Conservation (phyloP, 1,140 invertebrate species). For the Centruroides sculpturatus region DNA sequence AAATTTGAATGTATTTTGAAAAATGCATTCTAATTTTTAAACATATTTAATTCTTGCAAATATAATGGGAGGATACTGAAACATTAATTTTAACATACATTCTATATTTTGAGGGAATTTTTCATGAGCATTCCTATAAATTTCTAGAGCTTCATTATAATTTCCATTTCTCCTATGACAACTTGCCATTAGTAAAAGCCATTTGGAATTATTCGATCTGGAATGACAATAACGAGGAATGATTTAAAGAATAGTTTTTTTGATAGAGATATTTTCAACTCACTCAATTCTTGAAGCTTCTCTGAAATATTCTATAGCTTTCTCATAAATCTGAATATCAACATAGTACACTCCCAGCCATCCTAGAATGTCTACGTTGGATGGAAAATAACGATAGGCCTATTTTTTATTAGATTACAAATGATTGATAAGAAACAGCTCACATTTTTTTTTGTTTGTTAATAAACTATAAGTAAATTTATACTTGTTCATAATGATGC, state of each 20-base stretch:
- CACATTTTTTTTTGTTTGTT: no score
- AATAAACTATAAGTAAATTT: no score
- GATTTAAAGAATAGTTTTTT: no score
- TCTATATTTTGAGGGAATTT: slow-evolving; percentile 74
- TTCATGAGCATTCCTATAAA: slow-evolving; percentile 59
- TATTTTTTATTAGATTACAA: slow-evolving; percentile 21
- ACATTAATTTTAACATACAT: slow-evolving; percentile 38
- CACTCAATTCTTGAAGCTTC: slow-evolving; percentile 66
- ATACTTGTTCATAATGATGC: no score
- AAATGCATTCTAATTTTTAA: no score
- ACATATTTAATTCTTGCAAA: no score
- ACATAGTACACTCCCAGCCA: slow-evolving; percentile 86
- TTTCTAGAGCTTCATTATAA: slow-evolving; percentile 62
- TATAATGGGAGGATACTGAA: no score
- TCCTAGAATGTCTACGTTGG: slow-evolving; percentile 74
- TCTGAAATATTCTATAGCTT: slow-evolving; percentile 76
- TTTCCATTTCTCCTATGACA: slow-evolving; percentile 67
- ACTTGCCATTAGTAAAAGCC: slow-evolving; percentile 68
- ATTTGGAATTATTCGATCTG: slow-evolving; percentile 61
- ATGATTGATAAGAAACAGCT: no score
- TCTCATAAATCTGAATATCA: slow-evolving; percentile 75
- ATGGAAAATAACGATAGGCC: slow-evolving; percentile 77
- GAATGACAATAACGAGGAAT: no score
- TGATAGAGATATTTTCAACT: slow-evolving; percentile 17
- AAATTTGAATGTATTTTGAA: no score